Evolutionary conservation across 2,113 vertebrate species (phyloP).

Genomic region (Antigone vipio): DNA sequence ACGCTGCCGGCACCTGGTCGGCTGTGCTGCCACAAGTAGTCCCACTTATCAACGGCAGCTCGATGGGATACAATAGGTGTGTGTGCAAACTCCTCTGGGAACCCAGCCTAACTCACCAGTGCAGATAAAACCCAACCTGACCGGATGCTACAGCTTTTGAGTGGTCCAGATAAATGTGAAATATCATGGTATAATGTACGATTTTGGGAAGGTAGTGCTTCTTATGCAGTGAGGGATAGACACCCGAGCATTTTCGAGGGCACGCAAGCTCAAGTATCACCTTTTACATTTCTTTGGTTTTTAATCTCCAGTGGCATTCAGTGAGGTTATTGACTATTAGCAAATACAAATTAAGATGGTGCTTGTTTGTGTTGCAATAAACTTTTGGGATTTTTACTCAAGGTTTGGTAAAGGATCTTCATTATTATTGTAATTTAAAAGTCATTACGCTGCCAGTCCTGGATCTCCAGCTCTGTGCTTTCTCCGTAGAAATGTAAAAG

Average conservation of each 20-base stretch:
- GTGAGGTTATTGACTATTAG: background rate
- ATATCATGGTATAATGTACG: background rate
- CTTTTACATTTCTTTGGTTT: conserved; percentile 33
- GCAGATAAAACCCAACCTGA: background rate
- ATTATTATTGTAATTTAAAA: conserved; percentile 33
- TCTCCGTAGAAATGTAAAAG: background rate
- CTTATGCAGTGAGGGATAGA: background rate
- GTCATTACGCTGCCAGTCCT: conserved; percentile 10
- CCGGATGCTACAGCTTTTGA: background rate
- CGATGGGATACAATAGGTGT: background rate
- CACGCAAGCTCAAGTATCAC: background rate
- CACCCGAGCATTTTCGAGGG: background rate
- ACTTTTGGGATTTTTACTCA: background rate
- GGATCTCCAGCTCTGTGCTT: background rate
- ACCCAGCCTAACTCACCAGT: background rate
- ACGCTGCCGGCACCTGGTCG: conserved; percentile 18
- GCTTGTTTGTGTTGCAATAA: background rate
- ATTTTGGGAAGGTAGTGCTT: background rate
- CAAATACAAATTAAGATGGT: background rate
- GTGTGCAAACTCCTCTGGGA: background rate
- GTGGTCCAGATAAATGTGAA: background rate
- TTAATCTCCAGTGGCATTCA: background rate
- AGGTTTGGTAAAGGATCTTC: background rate
- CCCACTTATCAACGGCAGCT: background rate
- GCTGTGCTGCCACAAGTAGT: background rate